Percentiles rank a stretch among this genome's conserved stretches.
phyloP scores from a whole-genome alignment of 2,113 vertebrate species.

The Macquaria australasica region DNA sequence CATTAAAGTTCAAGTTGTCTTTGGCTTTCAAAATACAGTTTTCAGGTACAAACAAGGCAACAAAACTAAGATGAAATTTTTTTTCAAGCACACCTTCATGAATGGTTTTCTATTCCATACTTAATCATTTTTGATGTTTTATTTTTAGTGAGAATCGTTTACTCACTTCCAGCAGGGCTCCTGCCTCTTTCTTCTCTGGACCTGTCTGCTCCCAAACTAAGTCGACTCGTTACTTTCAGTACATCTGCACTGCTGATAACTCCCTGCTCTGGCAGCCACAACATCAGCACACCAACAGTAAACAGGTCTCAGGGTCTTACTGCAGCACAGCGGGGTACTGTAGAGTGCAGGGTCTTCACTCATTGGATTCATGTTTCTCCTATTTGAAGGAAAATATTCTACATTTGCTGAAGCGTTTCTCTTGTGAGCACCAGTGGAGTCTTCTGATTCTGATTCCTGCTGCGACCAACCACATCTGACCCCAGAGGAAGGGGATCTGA shows the following conservation, averaged over 20 bases:
- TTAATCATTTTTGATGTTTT: background rate
- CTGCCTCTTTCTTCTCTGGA: background rate
- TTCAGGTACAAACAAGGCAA: background rate
- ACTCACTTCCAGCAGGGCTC: background rate
- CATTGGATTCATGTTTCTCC: slow-evolving; percentile 42
- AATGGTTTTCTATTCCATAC: background rate
- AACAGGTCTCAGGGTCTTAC: slow-evolving; percentile 39
- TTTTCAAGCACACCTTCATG: background rate
- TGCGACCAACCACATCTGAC: slow-evolving; percentile 23
- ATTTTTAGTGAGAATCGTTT: background rate
- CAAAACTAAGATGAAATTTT: background rate
- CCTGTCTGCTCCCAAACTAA: background rate
- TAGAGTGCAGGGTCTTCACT: slow-evolving; percentile 15
- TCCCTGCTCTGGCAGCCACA: too few species aligned
- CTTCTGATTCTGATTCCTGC: slow-evolving; percentile 12
- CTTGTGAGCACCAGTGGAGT: background rate
- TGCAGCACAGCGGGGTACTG: slow-evolving; percentile 33
- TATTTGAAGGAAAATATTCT: background rate
- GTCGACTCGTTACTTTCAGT: background rate
- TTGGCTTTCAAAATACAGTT: background rate
- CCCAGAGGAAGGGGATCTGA: slow-evolving; percentile 43
- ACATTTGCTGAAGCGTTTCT: background rate
- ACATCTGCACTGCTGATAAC: background rate
- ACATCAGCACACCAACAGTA: slow-evolving; percentile 21
- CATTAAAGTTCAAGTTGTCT: background rate